These are phyloP conservation scores for Drosophila mauritiana DNA, from an alignment of 1,140 invertebrate genomes.

Conservation along the genomic window DNA sequence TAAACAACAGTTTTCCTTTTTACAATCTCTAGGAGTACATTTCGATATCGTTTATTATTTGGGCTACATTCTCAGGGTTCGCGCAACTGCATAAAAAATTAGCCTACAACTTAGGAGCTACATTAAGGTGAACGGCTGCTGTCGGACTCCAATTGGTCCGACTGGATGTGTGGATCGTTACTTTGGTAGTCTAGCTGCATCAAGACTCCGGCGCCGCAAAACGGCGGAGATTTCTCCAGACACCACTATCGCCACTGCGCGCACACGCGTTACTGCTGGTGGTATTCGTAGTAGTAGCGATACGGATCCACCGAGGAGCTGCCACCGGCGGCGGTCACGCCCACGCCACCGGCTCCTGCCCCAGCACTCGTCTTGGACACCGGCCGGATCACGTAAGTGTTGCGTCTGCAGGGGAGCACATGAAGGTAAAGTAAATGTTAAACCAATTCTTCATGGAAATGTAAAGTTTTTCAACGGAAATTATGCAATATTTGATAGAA, in stretches of 20 bases:
- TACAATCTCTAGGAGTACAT: neutral
- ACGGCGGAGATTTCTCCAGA: constrained; percentile 33
- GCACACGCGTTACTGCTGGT: constrained; percentile 58
- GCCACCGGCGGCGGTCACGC: constrained; percentile 66
- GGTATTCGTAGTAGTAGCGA: constrained; percentile 86
- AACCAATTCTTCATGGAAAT: too few relatives aligned
- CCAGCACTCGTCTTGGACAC: constrained; percentile 77
- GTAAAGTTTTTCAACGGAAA: too few relatives aligned
- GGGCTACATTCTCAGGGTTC: constrained; percentile 13
- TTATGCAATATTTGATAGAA: too few relatives aligned
- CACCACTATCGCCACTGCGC: neutral
- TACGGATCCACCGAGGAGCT: constrained; percentile 85
- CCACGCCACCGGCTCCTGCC: constrained; percentile 26
- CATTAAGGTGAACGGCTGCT: constrained; percentile 50
- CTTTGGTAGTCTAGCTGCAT: constrained; percentile 75
- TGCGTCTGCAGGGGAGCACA: constrained; percentile 85
- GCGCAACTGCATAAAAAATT: constrained; percentile 34
- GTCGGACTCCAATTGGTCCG: constrained; percentile 27
- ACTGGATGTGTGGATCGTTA: constrained; percentile 46
- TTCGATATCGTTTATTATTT: constrained; percentile 28
- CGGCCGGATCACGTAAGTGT: constrained; percentile 87
- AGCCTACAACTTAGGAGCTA: constrained; percentile 63
- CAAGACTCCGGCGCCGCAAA: constrained; percentile 18
- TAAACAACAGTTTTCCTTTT: neutral
- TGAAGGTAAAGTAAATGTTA: neutral